phyloP scores from a whole-genome alignment of 2,113 vertebrate genomes.

The Leuciscus idus region DNA sequence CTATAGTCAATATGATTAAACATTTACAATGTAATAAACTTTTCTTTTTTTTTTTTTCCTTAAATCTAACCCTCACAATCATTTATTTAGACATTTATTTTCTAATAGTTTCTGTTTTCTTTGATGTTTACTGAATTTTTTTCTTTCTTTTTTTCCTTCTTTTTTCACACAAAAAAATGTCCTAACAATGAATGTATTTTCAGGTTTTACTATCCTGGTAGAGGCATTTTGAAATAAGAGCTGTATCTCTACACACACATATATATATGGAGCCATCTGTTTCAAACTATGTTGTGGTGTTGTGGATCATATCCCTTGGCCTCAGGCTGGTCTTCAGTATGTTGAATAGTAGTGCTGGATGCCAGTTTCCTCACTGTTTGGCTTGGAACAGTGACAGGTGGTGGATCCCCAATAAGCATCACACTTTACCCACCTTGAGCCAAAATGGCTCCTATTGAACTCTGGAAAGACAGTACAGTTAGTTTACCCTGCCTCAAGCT shows the following conservation, averaged over 20 bases:
- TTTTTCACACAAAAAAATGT: neutral
- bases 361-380: constrained; percentile 4
- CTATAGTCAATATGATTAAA: neutral
- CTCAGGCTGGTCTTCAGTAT: neutral
- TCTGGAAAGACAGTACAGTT: constrained; percentile 16
- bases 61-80: neutral
- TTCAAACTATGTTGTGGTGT: neutral
- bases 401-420: constrained; percentile 4
- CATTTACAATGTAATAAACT: too few relatives aligned
- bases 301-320: neutral
- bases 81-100: neutral
- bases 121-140: neutral
- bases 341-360: neutral
- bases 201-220: neutral
- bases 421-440: neutral
- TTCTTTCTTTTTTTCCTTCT: neutral
- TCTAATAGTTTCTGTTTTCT: neutral
- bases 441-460: constrained; percentile 20
- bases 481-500: constrained; percentile 35
- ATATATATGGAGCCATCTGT: neutral
- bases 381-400: constrained; percentile 21
- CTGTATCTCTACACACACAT: neutral
- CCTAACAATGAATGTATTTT: neutral
- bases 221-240: too few relatives aligned
- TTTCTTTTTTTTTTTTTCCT: too few relatives aligned